Evolutionary conservation across 37 sponge, comb jelly and placozoan species (phyloP).

Genomic region (Ephydatia muelleri): DNA sequence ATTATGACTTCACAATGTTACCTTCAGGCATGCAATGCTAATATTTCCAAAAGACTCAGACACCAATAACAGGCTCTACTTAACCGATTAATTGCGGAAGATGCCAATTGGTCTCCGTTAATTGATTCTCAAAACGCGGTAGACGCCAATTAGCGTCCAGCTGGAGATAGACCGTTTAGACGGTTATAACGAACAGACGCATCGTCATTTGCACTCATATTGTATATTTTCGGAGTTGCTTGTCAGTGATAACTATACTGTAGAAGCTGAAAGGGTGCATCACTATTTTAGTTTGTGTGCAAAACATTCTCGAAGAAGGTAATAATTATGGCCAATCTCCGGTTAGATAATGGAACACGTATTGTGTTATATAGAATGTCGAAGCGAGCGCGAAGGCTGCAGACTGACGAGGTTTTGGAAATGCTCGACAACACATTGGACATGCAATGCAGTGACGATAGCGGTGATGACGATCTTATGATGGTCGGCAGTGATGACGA

Average conservation of each 20-base stretch:
- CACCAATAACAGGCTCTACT: too few relatives aligned
- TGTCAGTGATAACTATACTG: slow-evolving; percentile 1
- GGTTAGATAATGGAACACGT: neutral
- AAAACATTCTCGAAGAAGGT: neutral
- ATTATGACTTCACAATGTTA: too few relatives aligned
- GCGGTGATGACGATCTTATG: slow-evolving; percentile 17
- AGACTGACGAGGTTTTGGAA: neutral
- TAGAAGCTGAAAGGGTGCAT: neutral
- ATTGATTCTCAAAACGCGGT: neutral
- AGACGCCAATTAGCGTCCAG: neutral
- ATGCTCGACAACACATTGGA: neutral
- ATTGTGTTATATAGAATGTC: neutral
- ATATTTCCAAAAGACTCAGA: too few relatives aligned
- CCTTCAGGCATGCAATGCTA: too few relatives aligned
- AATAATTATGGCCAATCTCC: neutral
- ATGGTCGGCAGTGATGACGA: slow-evolving; percentile 29
- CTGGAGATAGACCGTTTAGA: neutral
- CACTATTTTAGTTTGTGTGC: neutral
- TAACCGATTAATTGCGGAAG: neutral
- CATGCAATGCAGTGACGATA: neutral
- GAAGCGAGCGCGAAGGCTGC: neutral
- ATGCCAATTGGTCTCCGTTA: neutral
- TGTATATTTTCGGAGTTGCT: neutral
- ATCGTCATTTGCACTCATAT: neutral
- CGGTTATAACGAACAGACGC: neutral